These are phyloP conservation scores for Cyprinodon variegatus DNA, from an alignment of 2,113 vertebrate species.

Conservation along the genomic window DNA sequence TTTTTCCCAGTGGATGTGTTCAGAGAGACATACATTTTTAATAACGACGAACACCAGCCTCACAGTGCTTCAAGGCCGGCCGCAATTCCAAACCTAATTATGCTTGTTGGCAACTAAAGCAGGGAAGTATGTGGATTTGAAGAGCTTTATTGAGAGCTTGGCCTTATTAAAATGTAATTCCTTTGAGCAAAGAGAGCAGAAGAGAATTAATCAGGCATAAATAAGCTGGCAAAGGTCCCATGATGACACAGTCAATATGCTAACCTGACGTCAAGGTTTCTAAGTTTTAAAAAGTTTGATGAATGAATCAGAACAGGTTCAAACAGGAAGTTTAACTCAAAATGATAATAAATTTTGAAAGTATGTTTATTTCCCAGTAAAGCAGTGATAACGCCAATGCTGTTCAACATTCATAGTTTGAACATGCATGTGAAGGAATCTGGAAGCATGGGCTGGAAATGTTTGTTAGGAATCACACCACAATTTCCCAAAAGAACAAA, in stretches of 20 bases:
- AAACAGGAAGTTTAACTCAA: too few species aligned
- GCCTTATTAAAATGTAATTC: background rate
- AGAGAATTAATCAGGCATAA: background rate
- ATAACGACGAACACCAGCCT: background rate
- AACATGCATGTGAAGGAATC: too few species aligned
- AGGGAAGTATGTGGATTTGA: background rate
- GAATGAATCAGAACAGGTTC: too few species aligned
- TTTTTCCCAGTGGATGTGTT: background rate
- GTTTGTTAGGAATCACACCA: background rate
- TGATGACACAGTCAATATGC: background rate
- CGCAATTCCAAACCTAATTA: background rate
- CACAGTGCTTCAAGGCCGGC: background rate
- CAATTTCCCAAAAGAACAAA: too few species aligned
- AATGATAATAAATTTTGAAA: too few species aligned
- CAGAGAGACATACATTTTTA: background rate
- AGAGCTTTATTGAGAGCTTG: background rate
- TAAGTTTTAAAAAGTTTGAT: too few species aligned
- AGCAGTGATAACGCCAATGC: background rate
- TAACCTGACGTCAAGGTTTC: too few species aligned
- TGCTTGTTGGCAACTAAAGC: background rate
- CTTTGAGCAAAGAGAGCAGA: background rate
- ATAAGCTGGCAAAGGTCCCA: background rate
- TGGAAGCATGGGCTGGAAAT: background rate
- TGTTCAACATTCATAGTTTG: background rate
- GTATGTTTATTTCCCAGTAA: too few species aligned